Conservation (phyloP, 2,888 invertebrate species). For the Siphonodentalium dalli region DNA sequence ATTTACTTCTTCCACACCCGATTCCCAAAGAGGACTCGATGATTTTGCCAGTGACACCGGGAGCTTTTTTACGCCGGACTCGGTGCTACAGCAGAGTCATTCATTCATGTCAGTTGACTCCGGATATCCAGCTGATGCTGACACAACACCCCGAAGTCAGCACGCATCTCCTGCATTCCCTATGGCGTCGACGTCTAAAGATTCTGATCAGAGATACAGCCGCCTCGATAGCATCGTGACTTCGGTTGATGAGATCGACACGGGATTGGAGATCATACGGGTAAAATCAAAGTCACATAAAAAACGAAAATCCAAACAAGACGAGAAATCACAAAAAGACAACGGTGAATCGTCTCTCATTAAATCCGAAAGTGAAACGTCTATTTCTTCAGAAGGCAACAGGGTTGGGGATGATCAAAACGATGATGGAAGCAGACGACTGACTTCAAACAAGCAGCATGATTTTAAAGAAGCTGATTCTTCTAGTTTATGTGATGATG, state of each 20-base stretch:
- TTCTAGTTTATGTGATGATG: too few species aligned
- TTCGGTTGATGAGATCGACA: constrained; percentile 4
- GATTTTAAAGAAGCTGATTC: too few species aligned
- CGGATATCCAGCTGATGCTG: constrained; percentile 35
- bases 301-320: constrained; percentile 25
- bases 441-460: too few species aligned
- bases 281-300: constrained; percentile 30
- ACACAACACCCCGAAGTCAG: constrained; percentile 19
- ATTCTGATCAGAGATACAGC: constrained; percentile 14
- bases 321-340: constrained; percentile 1
- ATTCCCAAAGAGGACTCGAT: too few species aligned
- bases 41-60: too few species aligned
- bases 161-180: constrained; percentile 25
- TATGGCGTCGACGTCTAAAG: constrained; percentile 28
- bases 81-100: not conserved
- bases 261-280: constrained; percentile 40
- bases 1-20: constrained; percentile 16
- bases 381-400: too few species aligned
- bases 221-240: constrained; percentile 20
- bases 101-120: constrained; percentile 35
- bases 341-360: too few species aligned
- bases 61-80: too few species aligned
- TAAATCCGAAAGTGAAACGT: too few species aligned
- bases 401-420: too few species aligned
- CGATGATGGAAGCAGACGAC: too few species aligned